Base-by-base conservation (phyloP, 2,113 vertebrate species). In the Daboia siamensis region DNA sequence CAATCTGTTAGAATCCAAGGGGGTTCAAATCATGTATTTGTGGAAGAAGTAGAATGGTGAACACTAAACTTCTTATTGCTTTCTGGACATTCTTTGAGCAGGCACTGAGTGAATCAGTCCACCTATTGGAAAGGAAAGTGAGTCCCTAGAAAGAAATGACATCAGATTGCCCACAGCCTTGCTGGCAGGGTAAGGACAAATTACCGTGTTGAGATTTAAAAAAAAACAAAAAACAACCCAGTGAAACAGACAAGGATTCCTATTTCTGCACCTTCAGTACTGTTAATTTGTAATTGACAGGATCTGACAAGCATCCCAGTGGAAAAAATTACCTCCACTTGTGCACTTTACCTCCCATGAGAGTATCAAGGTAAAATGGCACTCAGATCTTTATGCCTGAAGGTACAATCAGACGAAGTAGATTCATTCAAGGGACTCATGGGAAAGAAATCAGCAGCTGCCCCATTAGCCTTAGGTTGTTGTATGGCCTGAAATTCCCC, bases 201-300 rank as follows among this genome's bases (percentile, higher is more conserved):
- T 92, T 48, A 94, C 74, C 94, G 93, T 91, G 88, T 90, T 94
- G 91, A 94, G 95, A 94, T 90, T 94, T 91, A 90, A 86, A 89
- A 87, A 23, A 51, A 59, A 80, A 89, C 86, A 23, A 51, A 24
- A 59, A 29, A 92, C 3, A 20, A 90, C 57, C 55, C 91, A 91
- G 33, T 87, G 44, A 93, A 95, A 96, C 91, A 96, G 91, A 91
- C 93, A 95, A 95, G 93, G 91, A 93, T 96, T 97, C 95, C 95
- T 95, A 94, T 96, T 95, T 96, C 95, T 96, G 91, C 96, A 95
- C 94, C 95, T 97, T 96, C 95, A 91, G 92, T 90, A 93, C 87
- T 95, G 92, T 93, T 90, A 96, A 96, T 97, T 96, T 96, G 94
- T 96, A 97, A 87, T 91, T 96, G 94, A 95, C 95, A 95, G 93